Evolutionary conservation across 2,888 invertebrate genomes (phyloP).

Genomic region (Acheta domesticus): DNA sequence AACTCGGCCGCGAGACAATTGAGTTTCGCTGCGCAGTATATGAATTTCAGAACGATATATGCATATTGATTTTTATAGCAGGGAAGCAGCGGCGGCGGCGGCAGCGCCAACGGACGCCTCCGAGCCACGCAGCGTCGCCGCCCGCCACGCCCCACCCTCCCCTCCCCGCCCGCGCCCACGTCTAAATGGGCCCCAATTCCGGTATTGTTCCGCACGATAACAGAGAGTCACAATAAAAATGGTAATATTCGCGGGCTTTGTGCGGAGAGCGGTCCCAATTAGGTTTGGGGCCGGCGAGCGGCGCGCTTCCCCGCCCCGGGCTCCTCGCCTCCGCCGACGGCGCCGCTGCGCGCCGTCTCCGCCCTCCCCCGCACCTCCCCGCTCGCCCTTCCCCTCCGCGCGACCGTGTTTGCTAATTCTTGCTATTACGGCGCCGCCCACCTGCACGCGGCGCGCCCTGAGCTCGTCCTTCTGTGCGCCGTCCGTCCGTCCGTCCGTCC

Average conservation of each 20-base stretch:
- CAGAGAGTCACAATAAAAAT: slow-evolving; percentile 35
- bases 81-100: slow-evolving; percentile 18
- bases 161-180: slow-evolving; percentile 20
- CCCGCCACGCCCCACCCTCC: neutral
- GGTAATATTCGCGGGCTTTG: slow-evolving; percentile 34
- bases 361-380: neutral
- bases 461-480: neutral
- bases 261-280: slow-evolving; percentile 20
- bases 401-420: neutral
- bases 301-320: slow-evolving; percentile 22
- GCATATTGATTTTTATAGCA: slow-evolving; percentile 32
- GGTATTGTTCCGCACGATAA: slow-evolving; percentile 35
- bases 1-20: slow-evolving; percentile 31
- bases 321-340: slow-evolving; percentile 12
- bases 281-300: slow-evolving; percentile 19
- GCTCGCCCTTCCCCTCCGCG: neutral
- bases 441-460: neutral
- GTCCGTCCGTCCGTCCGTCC: neutral
- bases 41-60: slow-evolving; percentile 31
- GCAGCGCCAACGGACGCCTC: neutral
- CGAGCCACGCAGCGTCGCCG: neutral
- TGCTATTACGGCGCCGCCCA: slow-evolving; percentile 8
- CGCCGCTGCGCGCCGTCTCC: neutral
- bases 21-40: slow-evolving; percentile 30
- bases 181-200: slow-evolving; percentile 35